Percentiles rank a stretch among this genome's conserved stretches.
phyloP scores from a whole-genome alignment of 2,797 vertebrate genomes.

The Aselliscus stoliczkanus region DNA sequence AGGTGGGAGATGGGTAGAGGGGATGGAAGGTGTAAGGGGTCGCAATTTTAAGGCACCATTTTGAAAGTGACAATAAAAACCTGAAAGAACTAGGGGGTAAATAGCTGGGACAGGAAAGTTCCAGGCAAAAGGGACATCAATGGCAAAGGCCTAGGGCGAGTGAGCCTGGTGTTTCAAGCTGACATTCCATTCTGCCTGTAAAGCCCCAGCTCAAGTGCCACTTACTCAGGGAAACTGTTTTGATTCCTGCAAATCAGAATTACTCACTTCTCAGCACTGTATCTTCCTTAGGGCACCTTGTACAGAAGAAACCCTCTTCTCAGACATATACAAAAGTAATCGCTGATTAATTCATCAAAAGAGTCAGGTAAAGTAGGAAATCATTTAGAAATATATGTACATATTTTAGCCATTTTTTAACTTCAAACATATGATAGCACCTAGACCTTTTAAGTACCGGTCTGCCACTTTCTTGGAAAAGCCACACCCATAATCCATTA shows the following conservation, averaged over 20 bases:
- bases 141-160: slow-evolving; percentile 13
- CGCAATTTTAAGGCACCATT: not conserved
- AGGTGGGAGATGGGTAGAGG: not conserved
- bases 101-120: not conserved
- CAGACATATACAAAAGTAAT: not conserved
- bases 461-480: slow-evolving; percentile 6
- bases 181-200: not conserved
- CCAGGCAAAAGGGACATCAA: not conserved
- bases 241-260: not conserved
- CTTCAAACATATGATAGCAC: not conserved
- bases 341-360: not conserved
- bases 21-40: not conserved
- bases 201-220: not conserved
- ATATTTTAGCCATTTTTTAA: not conserved
- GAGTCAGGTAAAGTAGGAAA: not conserved
- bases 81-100: not conserved
- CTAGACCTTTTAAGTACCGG: not conserved
- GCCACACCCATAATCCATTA: not conserved
- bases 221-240: not conserved
- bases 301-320: not conserved
- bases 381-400: not conserved
- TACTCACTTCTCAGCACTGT: not conserved
- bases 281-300: not conserved
- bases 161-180: not conserved
- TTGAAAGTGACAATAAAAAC: not conserved